Conservation (phyloP, 2,113 vertebrate genomes). For the Tragelaphus buxtoni region DNA sequence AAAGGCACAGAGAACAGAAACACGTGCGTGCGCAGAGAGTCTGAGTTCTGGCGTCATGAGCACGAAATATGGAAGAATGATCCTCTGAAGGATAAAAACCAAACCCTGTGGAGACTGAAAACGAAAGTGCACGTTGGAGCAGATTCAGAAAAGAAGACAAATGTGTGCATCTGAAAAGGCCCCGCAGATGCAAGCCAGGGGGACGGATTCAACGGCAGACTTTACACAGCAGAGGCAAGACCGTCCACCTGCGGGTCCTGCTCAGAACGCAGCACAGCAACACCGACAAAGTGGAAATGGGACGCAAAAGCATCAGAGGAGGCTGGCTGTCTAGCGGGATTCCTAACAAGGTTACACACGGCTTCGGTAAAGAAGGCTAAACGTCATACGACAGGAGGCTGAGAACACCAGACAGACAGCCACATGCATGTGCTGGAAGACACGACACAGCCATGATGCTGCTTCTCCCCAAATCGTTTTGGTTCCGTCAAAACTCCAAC, state of each 20-base stretch:
- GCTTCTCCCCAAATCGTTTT: not conserved
- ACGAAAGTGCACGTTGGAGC: not conserved
- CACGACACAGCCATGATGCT: accelerated
- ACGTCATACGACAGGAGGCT: accelerated
- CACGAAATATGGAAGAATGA: accelerated
- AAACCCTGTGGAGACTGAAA: not conserved
- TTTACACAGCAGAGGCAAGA: not conserved
- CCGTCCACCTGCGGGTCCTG: accelerated
- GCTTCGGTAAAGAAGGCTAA: accelerated
- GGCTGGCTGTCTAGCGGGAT: accelerated
- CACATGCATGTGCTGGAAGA: accelerated
- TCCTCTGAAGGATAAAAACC: not conserved
- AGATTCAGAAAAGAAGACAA: not conserved
- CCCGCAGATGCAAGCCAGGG: accelerated
- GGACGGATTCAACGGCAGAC: accelerated
- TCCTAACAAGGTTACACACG: accelerated
- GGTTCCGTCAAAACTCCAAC: not conserved
- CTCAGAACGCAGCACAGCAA: accelerated
- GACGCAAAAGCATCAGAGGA: accelerated
- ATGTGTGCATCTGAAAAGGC: not conserved
- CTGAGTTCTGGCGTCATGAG: too few species aligned
- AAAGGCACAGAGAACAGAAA: not conserved
- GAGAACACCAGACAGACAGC: accelerated
- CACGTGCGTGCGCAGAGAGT: accelerated
- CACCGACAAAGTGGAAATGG: accelerated